phyloP scores from a whole-genome alignment of 2,888 invertebrate genomes.

The Drosophila lutescens region DNA sequence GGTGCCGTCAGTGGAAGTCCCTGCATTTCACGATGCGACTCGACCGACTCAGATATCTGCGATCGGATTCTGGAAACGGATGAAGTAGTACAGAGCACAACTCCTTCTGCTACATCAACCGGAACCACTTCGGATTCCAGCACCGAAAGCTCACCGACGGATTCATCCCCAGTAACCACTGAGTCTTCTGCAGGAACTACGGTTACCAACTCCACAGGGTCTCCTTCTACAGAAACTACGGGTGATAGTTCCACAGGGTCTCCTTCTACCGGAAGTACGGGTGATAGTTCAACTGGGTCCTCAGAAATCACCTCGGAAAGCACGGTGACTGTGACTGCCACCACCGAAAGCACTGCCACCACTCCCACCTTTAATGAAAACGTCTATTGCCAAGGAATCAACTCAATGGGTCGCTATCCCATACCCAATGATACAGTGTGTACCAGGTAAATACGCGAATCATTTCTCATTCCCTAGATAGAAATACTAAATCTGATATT shows the following conservation, averaged over 20 bases:
- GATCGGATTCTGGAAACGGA: constrained; percentile 41
- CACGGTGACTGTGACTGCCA: background rate
- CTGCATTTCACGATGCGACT: constrained; percentile 56
- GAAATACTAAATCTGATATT: background rate
- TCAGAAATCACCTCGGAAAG: background rate
- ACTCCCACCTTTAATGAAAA: constrained; percentile 16
- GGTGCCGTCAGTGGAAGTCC: constrained; percentile 29
- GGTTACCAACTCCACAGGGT: background rate
- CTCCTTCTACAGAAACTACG: background rate
- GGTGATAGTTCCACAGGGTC: background rate
- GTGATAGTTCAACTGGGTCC: background rate
- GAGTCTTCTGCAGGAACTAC: background rate
- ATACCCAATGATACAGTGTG: constrained; percentile 66
- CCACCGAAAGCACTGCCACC: constrained; percentile 8
- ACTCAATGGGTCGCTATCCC: constrained; percentile 58
- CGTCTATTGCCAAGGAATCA: constrained; percentile 30
- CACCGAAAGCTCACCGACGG: background rate
- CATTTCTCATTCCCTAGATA: accelerated
- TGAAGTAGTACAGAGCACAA: background rate
- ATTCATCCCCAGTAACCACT: background rate
- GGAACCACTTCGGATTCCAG: background rate
- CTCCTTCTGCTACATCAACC: background rate
- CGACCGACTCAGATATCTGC: constrained; percentile 43
- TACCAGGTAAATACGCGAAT: constrained; percentile 52
- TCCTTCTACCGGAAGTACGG: background rate